These are phyloP conservation scores for Petroica traversi DNA, from an alignment of 2,113 vertebrate species.

Conservation along the genomic window DNA sequence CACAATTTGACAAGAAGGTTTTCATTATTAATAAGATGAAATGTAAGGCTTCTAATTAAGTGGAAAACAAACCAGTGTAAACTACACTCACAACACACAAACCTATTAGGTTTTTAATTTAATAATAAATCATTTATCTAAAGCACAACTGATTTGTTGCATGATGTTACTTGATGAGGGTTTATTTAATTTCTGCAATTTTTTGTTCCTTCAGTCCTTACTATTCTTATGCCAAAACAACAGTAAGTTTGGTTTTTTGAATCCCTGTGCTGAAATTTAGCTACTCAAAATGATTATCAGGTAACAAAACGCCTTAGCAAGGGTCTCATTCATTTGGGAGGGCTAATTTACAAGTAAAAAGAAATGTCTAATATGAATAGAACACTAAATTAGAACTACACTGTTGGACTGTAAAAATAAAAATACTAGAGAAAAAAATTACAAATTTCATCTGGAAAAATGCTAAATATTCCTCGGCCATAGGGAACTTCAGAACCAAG, in stretches of 20 bases:
- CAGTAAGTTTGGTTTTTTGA: background rate
- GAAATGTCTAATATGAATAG: background rate
- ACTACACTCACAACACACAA: slow-evolving; percentile 27
- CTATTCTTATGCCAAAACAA: background rate
- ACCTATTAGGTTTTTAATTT: slow-evolving; percentile 38
- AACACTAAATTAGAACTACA: background rate
- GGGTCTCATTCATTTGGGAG: background rate
- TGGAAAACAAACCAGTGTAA: slow-evolving; percentile 52
- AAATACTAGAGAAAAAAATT: background rate
- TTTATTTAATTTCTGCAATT: slow-evolving; percentile 1
- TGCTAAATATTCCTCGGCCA: background rate
- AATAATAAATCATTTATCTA: slow-evolving; percentile 50
- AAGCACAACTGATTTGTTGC: slow-evolving; percentile 22
- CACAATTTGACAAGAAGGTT: slow-evolving; percentile 41
- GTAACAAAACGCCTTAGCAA: background rate
- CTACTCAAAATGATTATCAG: background rate
- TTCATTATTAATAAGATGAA: slow-evolving; percentile 63
- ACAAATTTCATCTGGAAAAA: background rate
- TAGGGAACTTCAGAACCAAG: background rate
- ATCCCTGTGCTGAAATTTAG: background rate
- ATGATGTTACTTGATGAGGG: background rate
- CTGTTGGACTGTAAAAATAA: background rate
- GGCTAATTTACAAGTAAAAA: background rate
- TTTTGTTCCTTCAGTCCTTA: background rate
- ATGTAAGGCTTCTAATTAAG: slow-evolving; percentile 61